Conservation (phyloP, 1,140 invertebrate genomes). For the Ganaspis sp. region DNA sequence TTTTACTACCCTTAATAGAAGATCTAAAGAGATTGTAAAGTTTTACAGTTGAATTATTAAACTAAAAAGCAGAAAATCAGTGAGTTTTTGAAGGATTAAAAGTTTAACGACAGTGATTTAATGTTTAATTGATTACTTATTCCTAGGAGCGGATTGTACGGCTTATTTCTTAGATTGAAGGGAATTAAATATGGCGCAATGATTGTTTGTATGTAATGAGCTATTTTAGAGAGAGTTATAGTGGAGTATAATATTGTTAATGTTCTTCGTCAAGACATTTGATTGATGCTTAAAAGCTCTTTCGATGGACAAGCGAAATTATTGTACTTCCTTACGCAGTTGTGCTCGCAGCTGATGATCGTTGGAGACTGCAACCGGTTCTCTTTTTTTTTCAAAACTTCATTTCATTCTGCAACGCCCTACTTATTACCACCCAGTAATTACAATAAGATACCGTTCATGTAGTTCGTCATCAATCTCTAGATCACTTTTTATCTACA, state of each 20-base stretch:
- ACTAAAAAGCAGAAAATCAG: background rate
- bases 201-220: conserved; percentile 38
- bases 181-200: conserved; percentile 11
- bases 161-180: background rate
- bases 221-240: background rate
- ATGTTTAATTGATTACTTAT: background rate
- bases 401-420: conserved; percentile 64
- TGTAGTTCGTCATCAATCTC: conserved; percentile 39
- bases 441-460: conserved; percentile 34
- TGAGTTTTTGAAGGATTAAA: background rate
- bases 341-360: conserved; percentile 64
- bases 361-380: conserved; percentile 64
- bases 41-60: background rate
- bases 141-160: background rate
- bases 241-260: conserved; percentile 31
- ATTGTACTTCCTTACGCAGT: conserved; percentile 46
- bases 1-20: conserved; percentile 11
- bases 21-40: background rate
- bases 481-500: conserved; percentile 34
- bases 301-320: conserved; percentile 3
- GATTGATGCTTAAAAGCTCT: conserved; percentile 33
- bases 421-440: conserved; percentile 54
- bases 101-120: conserved; percentile 5
- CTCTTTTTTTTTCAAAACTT: conserved; percentile 55
- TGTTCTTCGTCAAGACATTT: conserved; percentile 33